These are phyloP conservation scores for Drosophila yakuba DNA, from an alignment of 1,140 invertebrate genomes.

Conservation along the genomic window DNA sequence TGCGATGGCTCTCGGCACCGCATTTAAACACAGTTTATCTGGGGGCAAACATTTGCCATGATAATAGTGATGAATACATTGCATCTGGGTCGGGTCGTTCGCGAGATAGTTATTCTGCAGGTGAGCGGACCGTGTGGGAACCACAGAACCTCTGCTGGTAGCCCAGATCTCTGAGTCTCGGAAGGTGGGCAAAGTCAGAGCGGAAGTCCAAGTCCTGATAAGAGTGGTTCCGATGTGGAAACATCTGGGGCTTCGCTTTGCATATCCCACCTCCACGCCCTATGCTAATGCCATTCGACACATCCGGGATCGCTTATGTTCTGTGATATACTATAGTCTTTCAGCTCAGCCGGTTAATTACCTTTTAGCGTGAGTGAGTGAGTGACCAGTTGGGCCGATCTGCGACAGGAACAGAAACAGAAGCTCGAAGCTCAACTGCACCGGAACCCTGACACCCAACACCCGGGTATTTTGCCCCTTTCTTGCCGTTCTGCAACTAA, in stretches of 20 bases:
- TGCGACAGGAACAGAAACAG: slow-evolving; percentile 6
- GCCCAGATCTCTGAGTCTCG: slow-evolving; percentile 1
- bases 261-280: slow-evolving; percentile 3
- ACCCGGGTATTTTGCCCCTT: slow-evolving; percentile 27
- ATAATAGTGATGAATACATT: slow-evolving; percentile 47
- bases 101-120: slow-evolving; percentile 11
- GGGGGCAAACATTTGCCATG: slow-evolving; percentile 59
- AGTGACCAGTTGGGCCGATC: slow-evolving; percentile 28
- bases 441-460: slow-evolving; percentile 58
- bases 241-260: slow-evolving; percentile 47
- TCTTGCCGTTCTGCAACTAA: slow-evolving; percentile 18
- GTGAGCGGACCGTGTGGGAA: slow-evolving; percentile 25
- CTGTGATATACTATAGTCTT: slow-evolving; percentile 65
- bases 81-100: slow-evolving; percentile 66
- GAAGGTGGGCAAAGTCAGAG: slow-evolving; percentile 17
- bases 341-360: slow-evolving; percentile 49
- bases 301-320: slow-evolving; percentile 49
- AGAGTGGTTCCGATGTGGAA: slow-evolving; percentile 48
- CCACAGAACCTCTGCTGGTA: slow-evolving; percentile 1
- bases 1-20: slow-evolving; percentile 33
- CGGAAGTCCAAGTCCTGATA: slow-evolving; percentile 38
- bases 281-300: slow-evolving; percentile 49
- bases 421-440: slow-evolving; percentile 13
- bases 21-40: slow-evolving; percentile 55
- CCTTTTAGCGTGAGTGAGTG: slow-evolving; percentile 15